Conservation (phyloP, 2,888 invertebrate genomes). For the Callyntrura guangdongensis region DNA sequence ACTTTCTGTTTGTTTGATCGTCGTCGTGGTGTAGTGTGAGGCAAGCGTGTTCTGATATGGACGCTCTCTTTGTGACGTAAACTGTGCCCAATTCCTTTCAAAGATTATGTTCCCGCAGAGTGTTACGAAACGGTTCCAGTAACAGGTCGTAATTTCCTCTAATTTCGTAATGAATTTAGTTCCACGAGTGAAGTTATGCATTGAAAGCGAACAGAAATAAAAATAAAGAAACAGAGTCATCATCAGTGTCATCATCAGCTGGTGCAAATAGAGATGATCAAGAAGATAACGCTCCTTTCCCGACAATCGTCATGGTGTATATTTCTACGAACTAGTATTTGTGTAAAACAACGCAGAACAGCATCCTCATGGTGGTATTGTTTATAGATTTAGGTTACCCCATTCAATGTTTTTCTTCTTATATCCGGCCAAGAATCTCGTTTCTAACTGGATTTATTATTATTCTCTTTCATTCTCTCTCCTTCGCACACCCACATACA, state of each 20-base stretch:
- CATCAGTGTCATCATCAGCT: conserved; percentile 8
- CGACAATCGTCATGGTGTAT: not conserved
- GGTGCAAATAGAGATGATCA: not conserved
- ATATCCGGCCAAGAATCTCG: conserved; percentile 1
- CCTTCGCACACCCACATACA: not conserved
- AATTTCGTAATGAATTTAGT: conserved; percentile 34
- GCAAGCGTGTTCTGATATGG: not conserved
- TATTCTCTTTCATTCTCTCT: conserved; percentile 14
- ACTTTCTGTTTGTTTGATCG: not conserved
- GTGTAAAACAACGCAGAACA: conserved; percentile 15
- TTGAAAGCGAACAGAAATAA: not conserved
- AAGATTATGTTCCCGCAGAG: not conserved
- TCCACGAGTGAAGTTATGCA: not conserved
- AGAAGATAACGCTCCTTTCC: not conserved
- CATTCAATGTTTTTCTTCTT: not conserved
- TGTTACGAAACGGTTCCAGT: not conserved
- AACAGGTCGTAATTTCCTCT: not conserved
- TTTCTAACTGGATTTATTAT: conserved; percentile 64
- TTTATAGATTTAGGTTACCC: conserved; percentile 12
- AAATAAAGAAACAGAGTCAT: conserved; percentile 5
- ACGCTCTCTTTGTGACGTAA: not conserved
- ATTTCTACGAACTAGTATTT: not conserved
- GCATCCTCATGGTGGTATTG: not conserved
- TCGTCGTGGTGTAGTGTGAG: not conserved
- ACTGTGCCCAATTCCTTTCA: not conserved